phyloP scores from a whole-genome alignment of 2,113 vertebrate genomes.

The Festucalex cinctus region DNA sequence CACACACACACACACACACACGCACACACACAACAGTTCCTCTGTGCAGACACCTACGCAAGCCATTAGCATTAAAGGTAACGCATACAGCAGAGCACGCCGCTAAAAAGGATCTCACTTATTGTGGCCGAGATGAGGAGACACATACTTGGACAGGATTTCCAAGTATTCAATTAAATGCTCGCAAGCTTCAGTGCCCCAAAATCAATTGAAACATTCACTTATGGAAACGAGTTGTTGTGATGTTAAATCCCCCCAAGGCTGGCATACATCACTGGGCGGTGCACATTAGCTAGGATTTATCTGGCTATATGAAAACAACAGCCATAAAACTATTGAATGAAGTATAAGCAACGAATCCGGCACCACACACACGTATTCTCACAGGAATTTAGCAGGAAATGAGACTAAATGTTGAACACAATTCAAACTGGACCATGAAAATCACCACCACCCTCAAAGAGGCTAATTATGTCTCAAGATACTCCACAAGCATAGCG shows the following conservation, averaged over 20 bases:
- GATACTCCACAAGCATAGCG: not conserved
- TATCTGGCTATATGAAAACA: slow-evolving; percentile 5
- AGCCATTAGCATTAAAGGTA: slow-evolving; percentile 46
- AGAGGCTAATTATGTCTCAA: not conserved
- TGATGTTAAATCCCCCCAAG: slow-evolving; percentile 29
- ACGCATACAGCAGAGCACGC: slow-evolving; percentile 25
- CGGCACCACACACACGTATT: not conserved
- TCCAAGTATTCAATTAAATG: slow-evolving; percentile 31
- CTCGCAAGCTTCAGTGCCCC: slow-evolving; percentile 10
- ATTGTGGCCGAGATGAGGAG: not conserved
- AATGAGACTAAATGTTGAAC: not conserved
- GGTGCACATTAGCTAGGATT: slow-evolving; percentile 18
- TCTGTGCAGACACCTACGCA: slow-evolving; percentile 47
- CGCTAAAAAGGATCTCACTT: not conserved
- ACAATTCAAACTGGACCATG: not conserved
- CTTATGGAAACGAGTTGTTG: slow-evolving; percentile 37
- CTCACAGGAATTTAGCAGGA: not conserved
- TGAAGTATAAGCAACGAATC: not conserved
- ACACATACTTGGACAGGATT: slow-evolving; percentile 15
- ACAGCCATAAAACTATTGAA: not conserved
- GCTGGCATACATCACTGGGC: slow-evolving; percentile 21
- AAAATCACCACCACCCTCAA: not conserved
- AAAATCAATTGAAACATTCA: slow-evolving; percentile 50
- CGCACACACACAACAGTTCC: slow-evolving; percentile 59
- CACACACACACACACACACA: slow-evolving; percentile 52